Evolutionary conservation across 2,888 invertebrate genomes (phyloP), one percentile per base, ranked within the genome.

Genomic region (Campopleginae sp.): DNA sequence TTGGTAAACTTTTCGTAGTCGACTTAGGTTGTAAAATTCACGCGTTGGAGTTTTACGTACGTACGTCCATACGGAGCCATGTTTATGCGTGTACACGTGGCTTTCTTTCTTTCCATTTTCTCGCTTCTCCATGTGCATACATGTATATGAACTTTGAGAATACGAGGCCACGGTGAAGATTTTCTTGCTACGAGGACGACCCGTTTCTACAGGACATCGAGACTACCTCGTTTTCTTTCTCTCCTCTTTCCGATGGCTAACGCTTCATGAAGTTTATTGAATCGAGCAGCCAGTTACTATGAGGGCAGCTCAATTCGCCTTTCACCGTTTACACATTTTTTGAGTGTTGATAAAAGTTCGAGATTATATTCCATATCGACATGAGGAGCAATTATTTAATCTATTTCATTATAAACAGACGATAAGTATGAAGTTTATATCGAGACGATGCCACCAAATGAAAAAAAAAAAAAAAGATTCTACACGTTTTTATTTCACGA

Each of bases 171-270:
- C 33, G 51, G 72, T 38, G 77, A 75, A 70, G 75, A 79, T 83
- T 42, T 74, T 78, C 65, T 44, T 31, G 79, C 58, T 58, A 74
- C 61, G 77, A 77, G 68, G 66, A 72, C 72, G 77, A 80, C 77
- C 80, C 61, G 72, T 80, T 84, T 77, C 80, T 77, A 66, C 77
- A 27, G 80, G 77, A 72, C 71, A 80, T 80, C 63, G 58, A 71
- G 63, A 58, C 66, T 65, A 23, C 33, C 72, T 17, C 61, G 19
- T 75, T 27, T 6, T 61, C 61, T 38, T 42, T 58, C 27, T 58
- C n/a, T 48, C 44, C 38, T 44, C 33, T 33, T 58, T 61, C 54
- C 77, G 74, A 81, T 80, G 80, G 78, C 84, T 80, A 84, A 84
- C 71, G 76, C 71, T 58, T 66, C 46, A 54, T 48, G 33, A 27